These are phyloP conservation scores for Campopleginae sp. DNA, from an alignment of 2,888 invertebrate genomes.

Conservation along the genomic window DNA sequence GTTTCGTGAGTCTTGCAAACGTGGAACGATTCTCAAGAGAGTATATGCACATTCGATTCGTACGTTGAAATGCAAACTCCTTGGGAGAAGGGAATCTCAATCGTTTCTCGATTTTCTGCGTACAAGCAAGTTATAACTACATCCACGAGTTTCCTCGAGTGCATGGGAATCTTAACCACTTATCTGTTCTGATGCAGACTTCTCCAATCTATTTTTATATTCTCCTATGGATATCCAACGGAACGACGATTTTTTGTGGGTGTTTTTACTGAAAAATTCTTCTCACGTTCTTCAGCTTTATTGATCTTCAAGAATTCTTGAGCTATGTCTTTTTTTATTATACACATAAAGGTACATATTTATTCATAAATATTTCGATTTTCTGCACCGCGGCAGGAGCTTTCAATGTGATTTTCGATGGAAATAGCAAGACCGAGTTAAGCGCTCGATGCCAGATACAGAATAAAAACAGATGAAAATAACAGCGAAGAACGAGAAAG, in stretches of 20 bases:
- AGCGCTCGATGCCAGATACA: conserved; percentile 18
- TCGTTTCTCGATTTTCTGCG: conserved; percentile 64
- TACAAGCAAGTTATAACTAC: conserved; percentile 22
- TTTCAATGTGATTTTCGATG: conserved; percentile 59
- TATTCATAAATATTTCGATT: conserved; percentile 32
- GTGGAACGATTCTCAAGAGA: conserved; percentile 20
- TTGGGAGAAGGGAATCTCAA: conserved; percentile 69
- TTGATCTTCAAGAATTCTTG: not conserved
- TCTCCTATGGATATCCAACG: not conserved
- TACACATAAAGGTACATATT: conserved; percentile 16
- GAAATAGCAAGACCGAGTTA: conserved; percentile 39
- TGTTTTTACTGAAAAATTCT: not conserved
- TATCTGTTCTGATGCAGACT: conserved; percentile 1
- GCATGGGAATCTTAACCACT: not conserved
- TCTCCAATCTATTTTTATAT: not conserved
- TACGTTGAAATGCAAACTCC: conserved; percentile 68
- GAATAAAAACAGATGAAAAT: conserved; percentile 7
- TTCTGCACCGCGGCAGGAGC: conserved; percentile 18
- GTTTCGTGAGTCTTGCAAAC: conserved; percentile 60
- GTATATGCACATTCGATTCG: conserved; percentile 9
- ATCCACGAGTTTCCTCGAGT: not conserved
- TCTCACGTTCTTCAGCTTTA: not conserved
- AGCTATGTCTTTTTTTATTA: not conserved
- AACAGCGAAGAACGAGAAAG: conserved; percentile 37
- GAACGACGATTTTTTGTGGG: not conserved